Conservation (phyloP, 2,888 invertebrate genomes). For the Trimorus sp. region DNA sequence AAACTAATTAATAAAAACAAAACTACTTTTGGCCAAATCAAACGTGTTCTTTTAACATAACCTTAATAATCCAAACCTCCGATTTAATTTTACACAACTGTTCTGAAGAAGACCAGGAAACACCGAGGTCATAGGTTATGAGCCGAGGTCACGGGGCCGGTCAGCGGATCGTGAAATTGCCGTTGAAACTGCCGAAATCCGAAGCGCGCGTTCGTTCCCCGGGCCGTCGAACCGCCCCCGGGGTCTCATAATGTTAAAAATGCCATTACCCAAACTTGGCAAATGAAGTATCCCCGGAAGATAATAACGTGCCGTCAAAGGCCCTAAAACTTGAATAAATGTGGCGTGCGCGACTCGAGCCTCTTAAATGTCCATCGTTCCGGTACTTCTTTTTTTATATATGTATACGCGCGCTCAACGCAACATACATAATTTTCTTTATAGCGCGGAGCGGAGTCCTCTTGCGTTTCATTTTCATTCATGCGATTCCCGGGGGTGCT, state of each 20-base stretch:
- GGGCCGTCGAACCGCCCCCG: neutral
- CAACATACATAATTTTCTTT: constrained; percentile 64
- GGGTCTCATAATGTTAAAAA: constrained; percentile 21
- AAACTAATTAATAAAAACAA: too few relatives aligned
- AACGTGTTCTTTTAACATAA: too few relatives aligned
- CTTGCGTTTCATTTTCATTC: constrained; percentile 74
- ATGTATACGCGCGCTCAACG: constrained; percentile 57
- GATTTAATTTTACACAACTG: too few relatives aligned
- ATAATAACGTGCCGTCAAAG: constrained; percentile 48
- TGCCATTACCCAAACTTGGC: constrained; percentile 23
- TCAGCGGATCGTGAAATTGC: too few relatives aligned
- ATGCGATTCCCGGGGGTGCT: constrained; percentile 69
- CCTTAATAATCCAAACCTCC: too few relatives aligned
- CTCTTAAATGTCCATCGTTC: constrained; percentile 58
- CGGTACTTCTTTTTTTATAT: constrained; percentile 49
- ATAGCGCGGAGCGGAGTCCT: constrained; percentile 61
- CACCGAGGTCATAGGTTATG: too few relatives aligned
- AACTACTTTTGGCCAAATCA: too few relatives aligned
- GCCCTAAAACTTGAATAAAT: constrained; percentile 60
- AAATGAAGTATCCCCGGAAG: constrained; percentile 26
- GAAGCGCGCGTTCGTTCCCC: neutral
- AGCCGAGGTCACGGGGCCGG: too few relatives aligned
- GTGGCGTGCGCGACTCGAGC: constrained; percentile 33
- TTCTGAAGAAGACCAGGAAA: too few relatives aligned
- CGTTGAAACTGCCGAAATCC: too few relatives aligned